A percentile compares a stretch with the other conserved stretches of the same genome.
Evolutionary conservation across 2,797 vertebrate genomes (phyloP).

Genomic region (Kryptolebias ocellatus): DNA sequence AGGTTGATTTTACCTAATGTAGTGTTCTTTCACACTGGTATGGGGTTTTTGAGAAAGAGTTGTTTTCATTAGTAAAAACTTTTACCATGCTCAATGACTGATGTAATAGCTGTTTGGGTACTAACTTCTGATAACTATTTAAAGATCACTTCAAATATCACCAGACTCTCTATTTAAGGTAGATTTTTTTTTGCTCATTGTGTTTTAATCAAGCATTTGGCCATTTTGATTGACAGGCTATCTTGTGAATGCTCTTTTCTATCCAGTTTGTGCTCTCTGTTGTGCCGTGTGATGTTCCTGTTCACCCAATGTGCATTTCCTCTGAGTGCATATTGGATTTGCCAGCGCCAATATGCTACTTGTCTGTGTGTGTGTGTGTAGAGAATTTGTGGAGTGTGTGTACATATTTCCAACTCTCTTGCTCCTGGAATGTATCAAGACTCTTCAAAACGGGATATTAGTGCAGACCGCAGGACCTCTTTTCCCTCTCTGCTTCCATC

Average conservation of each 20-base stretch:
- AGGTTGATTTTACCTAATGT: too few relatives aligned
- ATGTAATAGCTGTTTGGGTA: too few relatives aligned
- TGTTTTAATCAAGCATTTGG: not conserved
- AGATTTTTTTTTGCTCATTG: too few relatives aligned
- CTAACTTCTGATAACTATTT: too few relatives aligned
- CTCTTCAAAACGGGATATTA: slow-evolving; percentile 75
- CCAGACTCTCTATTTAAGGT: too few relatives aligned
- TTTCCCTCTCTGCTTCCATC: slow-evolving; percentile 76
- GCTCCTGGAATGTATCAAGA: slow-evolving; percentile 64
- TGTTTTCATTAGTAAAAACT: too few relatives aligned
- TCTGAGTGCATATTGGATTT: slow-evolving; percentile 11
- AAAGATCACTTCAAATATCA: too few relatives aligned
- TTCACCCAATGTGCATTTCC: slow-evolving; percentile 8
- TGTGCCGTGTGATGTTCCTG: slow-evolving; percentile 21
- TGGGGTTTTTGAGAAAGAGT: too few relatives aligned
- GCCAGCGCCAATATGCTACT: slow-evolving; percentile 33
- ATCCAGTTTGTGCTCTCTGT: not conserved
- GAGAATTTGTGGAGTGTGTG: slow-evolving; percentile 32
- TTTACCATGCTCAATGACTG: too few relatives aligned
- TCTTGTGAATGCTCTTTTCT: slow-evolving; percentile 2
- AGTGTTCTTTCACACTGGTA: too few relatives aligned
- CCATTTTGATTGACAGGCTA: slow-evolving; percentile 27
- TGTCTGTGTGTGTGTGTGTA: slow-evolving; percentile 37
- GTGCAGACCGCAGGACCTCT: slow-evolving; percentile 72
- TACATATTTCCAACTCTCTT: slow-evolving; percentile 64